phyloP scores from a whole-genome alignment of 1,140 invertebrate species.

The Diplogasteroides magnus region DNA sequence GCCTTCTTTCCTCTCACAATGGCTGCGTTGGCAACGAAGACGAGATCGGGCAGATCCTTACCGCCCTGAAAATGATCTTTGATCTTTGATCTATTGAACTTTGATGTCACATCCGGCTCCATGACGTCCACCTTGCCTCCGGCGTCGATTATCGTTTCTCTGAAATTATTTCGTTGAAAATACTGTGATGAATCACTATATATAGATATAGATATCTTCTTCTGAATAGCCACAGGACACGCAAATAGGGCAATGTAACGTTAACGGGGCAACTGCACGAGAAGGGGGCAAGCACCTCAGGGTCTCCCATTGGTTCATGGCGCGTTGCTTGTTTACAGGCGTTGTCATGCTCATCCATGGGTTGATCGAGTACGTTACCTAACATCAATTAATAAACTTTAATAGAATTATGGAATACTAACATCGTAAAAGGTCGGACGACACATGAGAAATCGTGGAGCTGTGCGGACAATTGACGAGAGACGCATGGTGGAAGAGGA shows the following conservation, averaged over 20 bases:
- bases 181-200: too few species aligned
- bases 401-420: too few species aligned
- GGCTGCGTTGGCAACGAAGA: slow-evolving; percentile 54
- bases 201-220: too few species aligned
- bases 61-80: slow-evolving; percentile 41
- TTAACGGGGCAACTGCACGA: too few species aligned
- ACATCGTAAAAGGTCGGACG: not conserved
- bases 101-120: slow-evolving; percentile 41
- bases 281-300: too few species aligned
- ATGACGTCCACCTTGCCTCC: slow-evolving; percentile 47
- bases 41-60: slow-evolving; percentile 50
- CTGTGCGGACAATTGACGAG: not conserved
- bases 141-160: slow-evolving; percentile 40
- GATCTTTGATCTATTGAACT: slow-evolving; percentile 7
- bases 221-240: too few species aligned
- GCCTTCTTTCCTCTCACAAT: slow-evolving; percentile 48
- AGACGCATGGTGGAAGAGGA: not conserved
- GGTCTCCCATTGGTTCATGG: slow-evolving; percentile 44
- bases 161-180: too few species aligned
- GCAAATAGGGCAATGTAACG: too few species aligned
- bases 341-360: slow-evolving; percentile 48
- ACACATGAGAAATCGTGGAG: not conserved
- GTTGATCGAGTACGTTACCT: slow-evolving; percentile 49
- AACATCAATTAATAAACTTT: not conserved
- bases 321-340: slow-evolving; percentile 40